Base-by-base conservation (phyloP, 2,797 vertebrate genomes). In the Cossypha heuglini region DNA sequence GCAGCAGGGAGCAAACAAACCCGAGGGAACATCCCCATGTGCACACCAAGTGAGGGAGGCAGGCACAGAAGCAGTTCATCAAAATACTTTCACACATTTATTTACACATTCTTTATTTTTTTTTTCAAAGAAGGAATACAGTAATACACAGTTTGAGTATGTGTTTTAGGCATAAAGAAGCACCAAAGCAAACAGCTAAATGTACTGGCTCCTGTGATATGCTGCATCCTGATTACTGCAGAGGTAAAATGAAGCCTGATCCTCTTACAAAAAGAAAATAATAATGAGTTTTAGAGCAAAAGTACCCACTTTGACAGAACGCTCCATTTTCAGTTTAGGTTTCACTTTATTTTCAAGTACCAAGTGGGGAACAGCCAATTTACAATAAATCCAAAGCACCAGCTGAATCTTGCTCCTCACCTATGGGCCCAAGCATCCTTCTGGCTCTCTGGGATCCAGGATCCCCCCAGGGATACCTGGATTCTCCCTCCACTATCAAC, bases 371-470 rank as follows among this genome's bases (percentile, higher is more conserved):
- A 52, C 5, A 59, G 58, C 5, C 22, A 58, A 11, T 28, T 25
- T 16, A 31, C 11, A 28, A 21, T 4, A 78, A 19, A 16, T 49
- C 25, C 29, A 49, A 52, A 86, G 40, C 8, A 40, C 7, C 49
- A 26, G 31, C 33, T 31, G 10, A 40, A 35, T 24, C 22, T 2
- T 58, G 25, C 20, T 51, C 42, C 22, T 48, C 51, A 35, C 5
- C 28, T 17, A 1, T 0, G 28, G 11, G 13, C 18, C 20, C 24
- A 28, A 25, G 49, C 3, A 16, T 15, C 31, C 25, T 31, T 35
- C 58, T 68, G n/a, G 45, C 16, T 9, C 55, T 11, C 49, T 45
- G 49, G 31, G 55, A 58, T 69, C 25, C 48, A 61, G 37, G 15
- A 78, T 31, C 81, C 58, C 0, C 57, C 63, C 11, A 13, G n/a